Base-by-base conservation (phyloP, 1,140 invertebrate species). In the Megalonaias nervosa region DNA sequence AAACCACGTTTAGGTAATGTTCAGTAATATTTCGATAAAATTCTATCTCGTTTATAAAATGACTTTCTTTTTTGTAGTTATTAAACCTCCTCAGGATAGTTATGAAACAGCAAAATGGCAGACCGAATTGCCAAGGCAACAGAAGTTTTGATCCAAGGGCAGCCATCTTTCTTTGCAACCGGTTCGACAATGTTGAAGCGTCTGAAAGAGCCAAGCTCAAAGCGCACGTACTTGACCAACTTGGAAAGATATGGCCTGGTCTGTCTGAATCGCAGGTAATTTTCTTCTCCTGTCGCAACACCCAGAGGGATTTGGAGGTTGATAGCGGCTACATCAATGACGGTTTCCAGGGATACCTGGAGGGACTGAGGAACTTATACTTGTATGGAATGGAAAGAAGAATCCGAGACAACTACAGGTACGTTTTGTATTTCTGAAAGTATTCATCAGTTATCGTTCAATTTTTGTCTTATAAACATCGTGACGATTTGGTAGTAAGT, bases 131-230 rank as follows among this genome's bases (percentile, higher is more conserved):
- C 38, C 6, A 48, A 48, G 11, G 38, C 6, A 48, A 6, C 9
- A 6, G 38, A 9, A 73, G 68, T 1, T 82, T 85, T 70, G 79
- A 86, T 68, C 82, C 84, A 4, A 67, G 62, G 21, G 77, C 83
- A 4, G 79, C 86, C 58, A 73, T 87, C 38, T 87, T 87, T 73
- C 74, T 87, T 3, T 82, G 80, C 21, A 85, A 87, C 66, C 75
- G 84, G 15, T 87, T 85, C 80, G 86, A 87, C 58, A 64, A 78
- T 16, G 71, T 87, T 19, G 56, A 68, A 14, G 71, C 81, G 2
- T 67, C 79, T 4, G 66, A 77, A 19, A 72, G 71, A 59, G 62
- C 74, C 21, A 75, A 67, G 19, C 83, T 87, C 1, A 82, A 82
- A 66, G 55, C 73, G 13, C 75, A 85, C 59, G 82, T 80, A 15